Evolutionary conservation across 2,888 invertebrate genomes (phyloP).

Genomic region (Thysanoteuthis rhombus): DNA sequence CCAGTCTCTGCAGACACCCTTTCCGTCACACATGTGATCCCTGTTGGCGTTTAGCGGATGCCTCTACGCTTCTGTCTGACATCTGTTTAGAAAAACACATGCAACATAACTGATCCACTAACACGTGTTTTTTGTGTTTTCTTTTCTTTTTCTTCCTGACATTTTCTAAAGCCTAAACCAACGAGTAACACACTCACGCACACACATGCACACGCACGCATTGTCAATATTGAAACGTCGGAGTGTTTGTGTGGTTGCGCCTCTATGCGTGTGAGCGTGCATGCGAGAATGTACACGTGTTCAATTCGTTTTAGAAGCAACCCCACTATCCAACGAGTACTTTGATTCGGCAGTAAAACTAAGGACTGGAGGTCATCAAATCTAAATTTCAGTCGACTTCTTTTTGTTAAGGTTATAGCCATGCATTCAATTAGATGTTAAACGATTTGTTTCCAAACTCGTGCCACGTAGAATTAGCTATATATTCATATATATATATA

Average conservation of each 20-base stretch:
- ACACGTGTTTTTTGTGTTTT: background rate
- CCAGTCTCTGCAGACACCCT: background rate
- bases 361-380: background rate
- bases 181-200: background rate
- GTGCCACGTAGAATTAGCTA: no score
- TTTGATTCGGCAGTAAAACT: background rate
- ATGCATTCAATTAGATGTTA: no score
- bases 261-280: background rate
- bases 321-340: background rate
- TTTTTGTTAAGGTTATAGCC: no score
- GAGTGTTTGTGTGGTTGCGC: background rate
- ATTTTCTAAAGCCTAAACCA: background rate
- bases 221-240: background rate
- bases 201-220: no score
- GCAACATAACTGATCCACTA: background rate
- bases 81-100: background rate
- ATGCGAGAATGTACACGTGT: background rate
- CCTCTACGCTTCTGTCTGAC: background rate
- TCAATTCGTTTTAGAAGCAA: background rate
- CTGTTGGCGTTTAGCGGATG: background rate
- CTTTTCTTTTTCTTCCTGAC: background rate
- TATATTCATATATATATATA: no score
- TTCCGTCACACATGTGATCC: conserved; percentile 1
- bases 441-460: no score
- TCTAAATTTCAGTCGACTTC: no score